phyloP scores from a whole-genome alignment of 2,113 vertebrate genomes.

The Gadus macrocephalus region DNA sequence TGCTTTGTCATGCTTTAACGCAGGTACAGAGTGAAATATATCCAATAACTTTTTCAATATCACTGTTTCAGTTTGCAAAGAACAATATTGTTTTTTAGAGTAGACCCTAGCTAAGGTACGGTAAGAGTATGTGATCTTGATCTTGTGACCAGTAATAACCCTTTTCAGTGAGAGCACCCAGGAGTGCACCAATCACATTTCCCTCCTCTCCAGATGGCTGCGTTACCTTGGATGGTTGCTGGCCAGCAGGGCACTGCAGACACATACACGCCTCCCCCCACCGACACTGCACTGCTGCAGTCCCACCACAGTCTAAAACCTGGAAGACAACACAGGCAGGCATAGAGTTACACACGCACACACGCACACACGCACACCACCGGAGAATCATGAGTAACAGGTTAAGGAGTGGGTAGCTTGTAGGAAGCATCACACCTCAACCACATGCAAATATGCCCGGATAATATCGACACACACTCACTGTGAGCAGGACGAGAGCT shows the following conservation, averaged over 20 bases:
- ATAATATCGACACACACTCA: conserved; percentile 34
- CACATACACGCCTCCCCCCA: conserved; percentile 61
- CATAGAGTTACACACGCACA: not conserved
- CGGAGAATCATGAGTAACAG: not conserved
- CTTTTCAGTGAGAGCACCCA: no score
- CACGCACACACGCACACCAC: conserved; percentile 9
- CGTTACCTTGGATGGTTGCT: conserved; percentile 82
- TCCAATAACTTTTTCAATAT: no score
- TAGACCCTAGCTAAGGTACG: no score
- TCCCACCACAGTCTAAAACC: conserved; percentile 57
- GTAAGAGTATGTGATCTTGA: no score
- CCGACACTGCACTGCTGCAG: conserved; percentile 62
- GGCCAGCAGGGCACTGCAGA: conserved; percentile 76
- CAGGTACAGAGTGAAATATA: no score
- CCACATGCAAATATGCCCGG: conserved; percentile 6
- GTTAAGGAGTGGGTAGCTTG: not conserved
- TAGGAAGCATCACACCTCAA: not conserved
- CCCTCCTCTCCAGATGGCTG: not conserved
- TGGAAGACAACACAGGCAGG: conserved; percentile 24
- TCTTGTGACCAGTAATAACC: no score
- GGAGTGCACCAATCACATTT: no score
- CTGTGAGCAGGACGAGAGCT: conserved; percentile 65
- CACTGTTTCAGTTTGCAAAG: no score
- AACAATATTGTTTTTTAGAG: no score
- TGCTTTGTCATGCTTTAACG: not conserved